Conservation (phyloP, 2,113 vertebrate species). For the Axis porcinus region DNA sequence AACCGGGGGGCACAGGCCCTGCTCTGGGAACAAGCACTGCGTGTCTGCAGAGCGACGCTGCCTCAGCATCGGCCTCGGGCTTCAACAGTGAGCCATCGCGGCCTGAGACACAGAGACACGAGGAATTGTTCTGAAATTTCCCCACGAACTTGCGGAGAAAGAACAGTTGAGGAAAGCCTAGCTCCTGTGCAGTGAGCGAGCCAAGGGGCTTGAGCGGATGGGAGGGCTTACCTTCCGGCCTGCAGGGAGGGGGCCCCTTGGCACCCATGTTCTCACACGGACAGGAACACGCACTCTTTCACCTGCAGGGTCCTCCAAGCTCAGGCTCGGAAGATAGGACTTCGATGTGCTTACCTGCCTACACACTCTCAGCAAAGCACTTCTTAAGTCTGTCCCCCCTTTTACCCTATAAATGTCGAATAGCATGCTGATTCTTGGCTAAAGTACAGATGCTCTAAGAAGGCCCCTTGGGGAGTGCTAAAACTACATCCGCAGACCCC, state of each 20-base stretch:
- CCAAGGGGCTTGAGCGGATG: neutral
- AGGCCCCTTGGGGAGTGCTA: neutral
- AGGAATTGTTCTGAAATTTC: neutral
- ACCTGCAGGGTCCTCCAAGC: neutral
- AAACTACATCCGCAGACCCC: neutral
- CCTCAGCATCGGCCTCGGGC: conserved; percentile 32
- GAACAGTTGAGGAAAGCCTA: neutral
- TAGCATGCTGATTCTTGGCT: neutral
- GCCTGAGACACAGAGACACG: neutral
- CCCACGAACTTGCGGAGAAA: neutral
- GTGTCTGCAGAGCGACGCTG: conserved; percentile 51
- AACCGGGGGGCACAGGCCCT: conserved; percentile 58
- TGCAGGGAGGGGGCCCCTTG: neutral
- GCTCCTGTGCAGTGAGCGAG: neutral
- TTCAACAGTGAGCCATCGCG: conserved; percentile 25
- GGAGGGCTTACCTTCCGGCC: neutral
- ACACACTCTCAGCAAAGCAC: fast-evolving
- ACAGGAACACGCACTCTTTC: neutral
- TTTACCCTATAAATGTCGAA: neutral
- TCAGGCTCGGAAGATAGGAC: neutral
- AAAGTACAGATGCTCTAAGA: neutral
- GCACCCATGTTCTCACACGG: neutral
- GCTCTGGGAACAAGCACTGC: conserved; percentile 69
- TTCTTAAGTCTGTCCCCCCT: neutral
- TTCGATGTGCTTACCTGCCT: neutral